These are phyloP conservation scores for Arrhopalites spinosus DNA, from an alignment of 2,888 invertebrate genomes.

Conservation along the genomic window DNA sequence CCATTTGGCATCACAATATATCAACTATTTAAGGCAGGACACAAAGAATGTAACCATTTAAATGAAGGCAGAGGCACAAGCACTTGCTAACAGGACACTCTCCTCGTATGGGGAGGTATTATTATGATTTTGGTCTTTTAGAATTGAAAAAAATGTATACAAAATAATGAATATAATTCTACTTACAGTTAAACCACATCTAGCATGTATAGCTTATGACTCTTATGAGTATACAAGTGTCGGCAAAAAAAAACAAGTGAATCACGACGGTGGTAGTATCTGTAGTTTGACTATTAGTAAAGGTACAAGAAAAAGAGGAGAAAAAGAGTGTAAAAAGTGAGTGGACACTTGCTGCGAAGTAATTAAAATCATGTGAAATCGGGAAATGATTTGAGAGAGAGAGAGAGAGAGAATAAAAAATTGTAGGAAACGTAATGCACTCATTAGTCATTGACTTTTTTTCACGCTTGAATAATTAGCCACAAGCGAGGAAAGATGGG, in stretches of 20 bases:
- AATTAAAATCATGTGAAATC: constrained; percentile 56
- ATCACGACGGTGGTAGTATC: constrained; percentile 36
- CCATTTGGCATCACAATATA: constrained; percentile 11
- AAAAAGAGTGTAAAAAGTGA: constrained; percentile 37
- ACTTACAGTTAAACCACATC: too few species aligned
- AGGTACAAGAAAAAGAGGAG: too few species aligned
- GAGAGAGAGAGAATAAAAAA: too few species aligned
- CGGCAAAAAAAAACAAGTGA: constrained; percentile 37
- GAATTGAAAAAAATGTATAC: too few species aligned
- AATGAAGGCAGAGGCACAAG: constrained; percentile 11
- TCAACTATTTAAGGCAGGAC: constrained; percentile 23
- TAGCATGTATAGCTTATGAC: too few species aligned
- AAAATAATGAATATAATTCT: too few species aligned
- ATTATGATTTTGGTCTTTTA: neutral
- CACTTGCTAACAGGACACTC: neutral
- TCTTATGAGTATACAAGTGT: constrained; percentile 28
- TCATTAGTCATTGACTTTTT: constrained; percentile 55
- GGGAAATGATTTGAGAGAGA: constrained; percentile 43
- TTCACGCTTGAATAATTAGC: constrained; percentile 54
- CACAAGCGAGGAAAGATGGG: constrained; percentile 55
- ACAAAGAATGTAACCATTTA: constrained; percentile 34
- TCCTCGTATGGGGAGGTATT: neutral
- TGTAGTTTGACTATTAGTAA: neutral
- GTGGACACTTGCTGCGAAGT: constrained; percentile 55
- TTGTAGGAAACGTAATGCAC: constrained; percentile 38